Conservation (phyloP, 2,113 vertebrate species). For the Nipponia nippon region DNA sequence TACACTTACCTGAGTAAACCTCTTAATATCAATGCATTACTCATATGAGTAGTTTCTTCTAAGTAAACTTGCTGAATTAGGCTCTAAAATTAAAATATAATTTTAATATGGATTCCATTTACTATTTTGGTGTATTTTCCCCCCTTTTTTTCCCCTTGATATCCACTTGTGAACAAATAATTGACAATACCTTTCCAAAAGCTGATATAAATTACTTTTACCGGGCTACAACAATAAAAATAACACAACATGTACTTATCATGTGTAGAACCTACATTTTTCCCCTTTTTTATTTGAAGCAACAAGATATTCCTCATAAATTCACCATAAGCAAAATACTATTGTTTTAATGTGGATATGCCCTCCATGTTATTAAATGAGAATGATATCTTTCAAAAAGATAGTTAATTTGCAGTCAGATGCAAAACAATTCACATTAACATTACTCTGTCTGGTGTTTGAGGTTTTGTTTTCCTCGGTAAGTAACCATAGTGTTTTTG, state of each 20-base stretch:
- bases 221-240: background rate
- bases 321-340: background rate
- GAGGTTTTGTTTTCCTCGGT: conserved; percentile 10
- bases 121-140: background rate
- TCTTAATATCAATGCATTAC: background rate
- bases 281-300: background rate
- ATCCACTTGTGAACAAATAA: background rate
- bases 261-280: background rate
- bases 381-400: background rate
- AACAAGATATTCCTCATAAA: background rate
- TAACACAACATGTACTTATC: background rate
- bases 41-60: background rate
- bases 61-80: background rate
- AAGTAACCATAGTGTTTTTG: background rate
- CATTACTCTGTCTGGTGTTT: background rate
- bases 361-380: background rate
- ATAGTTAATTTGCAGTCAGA: background rate
- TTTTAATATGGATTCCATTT: background rate
- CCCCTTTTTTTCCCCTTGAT: background rate
- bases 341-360: background rate
- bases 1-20: background rate
- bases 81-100: background rate
- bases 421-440: background rate
- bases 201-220: conserved; percentile 19
- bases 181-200: conserved; percentile 5